phyloP scores from a whole-genome alignment of 2,113 vertebrate genomes.

The Oryzias celebensis region DNA sequence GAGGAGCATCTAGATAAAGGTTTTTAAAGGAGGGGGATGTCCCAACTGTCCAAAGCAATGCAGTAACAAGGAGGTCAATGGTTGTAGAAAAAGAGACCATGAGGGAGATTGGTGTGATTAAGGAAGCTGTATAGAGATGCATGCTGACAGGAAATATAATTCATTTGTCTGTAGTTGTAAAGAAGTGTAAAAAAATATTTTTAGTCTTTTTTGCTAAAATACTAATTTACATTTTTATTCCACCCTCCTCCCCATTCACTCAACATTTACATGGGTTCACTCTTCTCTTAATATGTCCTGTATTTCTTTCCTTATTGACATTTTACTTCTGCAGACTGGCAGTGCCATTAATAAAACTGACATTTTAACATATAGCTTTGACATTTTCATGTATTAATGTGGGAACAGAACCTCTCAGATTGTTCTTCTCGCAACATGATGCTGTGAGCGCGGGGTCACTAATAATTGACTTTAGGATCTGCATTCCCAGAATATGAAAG shows the following conservation, averaged over 20 bases:
- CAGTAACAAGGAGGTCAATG: too few relatives aligned
- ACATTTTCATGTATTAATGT: constrained; percentile 71
- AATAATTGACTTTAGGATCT: constrained; percentile 45
- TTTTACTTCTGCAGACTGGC: constrained; percentile 67
- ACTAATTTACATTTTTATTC: too few relatives aligned
- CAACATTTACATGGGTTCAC: constrained; percentile 5
- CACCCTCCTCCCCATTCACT: constrained; percentile 10
- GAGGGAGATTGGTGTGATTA: too few relatives aligned
- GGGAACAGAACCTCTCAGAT: constrained; percentile 55
- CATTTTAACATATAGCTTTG: constrained; percentile 76
- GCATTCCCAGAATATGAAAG: constrained; percentile 37
- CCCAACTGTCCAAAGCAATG: too few relatives aligned
- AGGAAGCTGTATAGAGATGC: too few relatives aligned
- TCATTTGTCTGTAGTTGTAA: too few relatives aligned
- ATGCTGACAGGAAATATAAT: too few relatives aligned
- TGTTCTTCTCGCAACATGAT: constrained; percentile 52
- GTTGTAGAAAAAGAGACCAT: too few relatives aligned
- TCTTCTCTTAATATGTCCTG: constrained; percentile 28
- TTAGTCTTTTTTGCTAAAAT: too few relatives aligned
- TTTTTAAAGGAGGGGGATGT: too few relatives aligned
- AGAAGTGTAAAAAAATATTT: too few relatives aligned
- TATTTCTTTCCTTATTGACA: constrained; percentile 68
- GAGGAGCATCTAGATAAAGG: too few relatives aligned
- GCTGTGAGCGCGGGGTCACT: constrained; percentile 28
- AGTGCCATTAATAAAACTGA: constrained; percentile 70